Conservation (phyloP, 2,797 vertebrate species). For the Lagodon rhomboides region DNA sequence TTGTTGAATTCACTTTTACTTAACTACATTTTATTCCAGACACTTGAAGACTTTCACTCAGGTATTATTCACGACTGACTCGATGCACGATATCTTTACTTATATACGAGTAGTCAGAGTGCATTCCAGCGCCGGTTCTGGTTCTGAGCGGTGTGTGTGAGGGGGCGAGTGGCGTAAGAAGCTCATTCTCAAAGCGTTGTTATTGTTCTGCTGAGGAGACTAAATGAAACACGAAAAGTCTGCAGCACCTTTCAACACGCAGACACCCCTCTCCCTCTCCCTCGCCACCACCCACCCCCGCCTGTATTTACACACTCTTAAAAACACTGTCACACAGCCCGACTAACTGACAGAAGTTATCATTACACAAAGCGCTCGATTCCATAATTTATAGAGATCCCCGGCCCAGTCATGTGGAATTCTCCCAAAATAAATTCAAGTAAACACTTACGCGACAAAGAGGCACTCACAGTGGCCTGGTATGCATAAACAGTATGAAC, state of each 20-base stretch:
- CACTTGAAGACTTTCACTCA: too few relatives aligned
- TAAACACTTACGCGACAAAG: slow-evolving; percentile 96
- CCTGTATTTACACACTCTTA: slow-evolving; percentile 75
- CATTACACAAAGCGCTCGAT: slow-evolving; percentile 93
- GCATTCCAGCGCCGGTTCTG: background rate
- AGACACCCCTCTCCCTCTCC: slow-evolving; percentile 68
- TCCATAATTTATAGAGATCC: slow-evolving; percentile 96
- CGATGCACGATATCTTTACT: background rate
- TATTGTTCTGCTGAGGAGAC: slow-evolving; percentile 59
- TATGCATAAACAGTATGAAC: slow-evolving; percentile 95
- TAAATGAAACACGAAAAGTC: slow-evolving; percentile 48
- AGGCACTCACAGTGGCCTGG: slow-evolving; percentile 94
- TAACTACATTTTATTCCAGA: too few relatives aligned
- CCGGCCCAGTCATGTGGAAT: slow-evolving; percentile 92
- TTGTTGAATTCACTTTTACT: too few relatives aligned
- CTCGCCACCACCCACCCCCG: slow-evolving; percentile 12
- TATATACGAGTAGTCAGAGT: background rate
- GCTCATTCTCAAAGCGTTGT: slow-evolving; percentile 48
- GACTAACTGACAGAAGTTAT: slow-evolving; percentile 92
- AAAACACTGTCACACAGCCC: slow-evolving; percentile 84
- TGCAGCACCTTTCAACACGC: slow-evolving; percentile 71
- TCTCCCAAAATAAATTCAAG: slow-evolving; percentile 97
- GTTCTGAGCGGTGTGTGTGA: too few relatives aligned
- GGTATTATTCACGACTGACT: too few relatives aligned
- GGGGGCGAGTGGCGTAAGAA: slow-evolving; percentile 13